These are phyloP conservation scores for Sminthurinus signatus DNA, from an alignment of 1,140 invertebrate species.

Conservation along the genomic window DNA sequence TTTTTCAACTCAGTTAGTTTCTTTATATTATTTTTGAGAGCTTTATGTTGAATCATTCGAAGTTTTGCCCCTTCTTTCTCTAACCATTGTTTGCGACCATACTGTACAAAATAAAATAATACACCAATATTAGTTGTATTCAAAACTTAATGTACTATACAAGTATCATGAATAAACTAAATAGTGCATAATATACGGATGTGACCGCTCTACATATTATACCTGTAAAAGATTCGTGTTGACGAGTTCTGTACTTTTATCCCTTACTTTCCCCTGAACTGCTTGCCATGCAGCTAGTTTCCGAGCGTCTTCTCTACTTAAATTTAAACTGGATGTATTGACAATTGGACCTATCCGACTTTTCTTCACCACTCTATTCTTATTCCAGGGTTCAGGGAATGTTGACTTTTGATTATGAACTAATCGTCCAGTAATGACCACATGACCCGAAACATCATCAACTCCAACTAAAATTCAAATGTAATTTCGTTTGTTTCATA, in stretches of 20 bases:
- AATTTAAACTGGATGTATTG: constrained; percentile 1
- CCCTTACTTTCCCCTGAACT: background rate
- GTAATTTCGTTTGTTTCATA: no score
- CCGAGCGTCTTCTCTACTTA: constrained; percentile 6
- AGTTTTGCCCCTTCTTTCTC: constrained; percentile 8
- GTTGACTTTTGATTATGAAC: background rate
- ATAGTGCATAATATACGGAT: no score
- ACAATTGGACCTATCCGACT: background rate
- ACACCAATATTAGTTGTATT: no score
- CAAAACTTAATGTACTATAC: no score
- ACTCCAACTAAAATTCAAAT: no score
- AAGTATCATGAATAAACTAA: no score
- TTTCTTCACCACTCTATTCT: background rate
- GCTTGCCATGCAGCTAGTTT: constrained; percentile 7
- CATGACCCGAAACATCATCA: constrained; percentile 3
- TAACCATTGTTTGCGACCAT: background rate
- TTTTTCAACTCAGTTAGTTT: constrained; percentile 6
- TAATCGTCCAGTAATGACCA: constrained; percentile 3
- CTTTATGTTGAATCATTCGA: background rate
- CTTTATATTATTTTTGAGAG: background rate
- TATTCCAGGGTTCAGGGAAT: constrained; percentile 4
- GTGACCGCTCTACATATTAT: no score
- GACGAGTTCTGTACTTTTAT: no score
- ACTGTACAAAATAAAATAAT: no score
- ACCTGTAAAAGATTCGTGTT: no score